Conservation (phyloP, 2,888 invertebrate genomes). For the Epirrhoe tristata region DNA sequence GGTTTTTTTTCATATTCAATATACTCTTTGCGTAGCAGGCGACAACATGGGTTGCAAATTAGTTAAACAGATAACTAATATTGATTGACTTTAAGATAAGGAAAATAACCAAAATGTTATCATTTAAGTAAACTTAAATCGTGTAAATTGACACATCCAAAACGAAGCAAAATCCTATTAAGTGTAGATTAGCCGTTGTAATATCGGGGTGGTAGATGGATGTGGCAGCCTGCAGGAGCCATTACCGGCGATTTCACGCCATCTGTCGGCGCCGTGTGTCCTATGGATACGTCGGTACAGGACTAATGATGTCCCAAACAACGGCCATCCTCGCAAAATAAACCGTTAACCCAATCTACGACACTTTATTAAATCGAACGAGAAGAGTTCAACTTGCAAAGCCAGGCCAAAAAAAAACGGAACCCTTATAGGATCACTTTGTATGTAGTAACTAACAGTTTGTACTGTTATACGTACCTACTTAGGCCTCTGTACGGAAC, state of each 20-base stretch:
- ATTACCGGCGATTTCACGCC: constrained; percentile 58
- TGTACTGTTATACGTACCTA: too few species aligned
- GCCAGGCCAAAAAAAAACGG: too few species aligned
- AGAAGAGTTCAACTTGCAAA: too few species aligned
- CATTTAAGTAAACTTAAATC: background rate
- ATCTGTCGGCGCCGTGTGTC: constrained; percentile 50
- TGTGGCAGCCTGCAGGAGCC: constrained; percentile 27
- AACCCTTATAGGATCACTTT: too few species aligned
- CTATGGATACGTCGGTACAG: background rate
- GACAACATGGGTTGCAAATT: too few species aligned
- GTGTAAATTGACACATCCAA: background rate
- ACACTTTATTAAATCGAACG: background rate
- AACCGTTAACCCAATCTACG: background rate
- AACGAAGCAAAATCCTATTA: constrained; percentile 15
- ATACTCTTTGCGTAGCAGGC: too few species aligned
- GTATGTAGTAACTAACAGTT: too few species aligned
- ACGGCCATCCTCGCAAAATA: background rate
- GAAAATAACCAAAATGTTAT: too few species aligned
- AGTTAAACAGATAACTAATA: too few species aligned
- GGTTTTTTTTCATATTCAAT: too few species aligned
- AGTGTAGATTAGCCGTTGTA: constrained; percentile 5
- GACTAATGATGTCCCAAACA: constrained; percentile 12
- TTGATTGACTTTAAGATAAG: too few species aligned
- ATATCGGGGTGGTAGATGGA: constrained; percentile 9
- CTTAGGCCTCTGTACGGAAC: too few species aligned